Percentiles rank a stretch among this genome's conserved stretches.
Evolutionary conservation across 2,797 vertebrate species (phyloP).

Genomic region (Phyllotis vaccarum): DNA sequence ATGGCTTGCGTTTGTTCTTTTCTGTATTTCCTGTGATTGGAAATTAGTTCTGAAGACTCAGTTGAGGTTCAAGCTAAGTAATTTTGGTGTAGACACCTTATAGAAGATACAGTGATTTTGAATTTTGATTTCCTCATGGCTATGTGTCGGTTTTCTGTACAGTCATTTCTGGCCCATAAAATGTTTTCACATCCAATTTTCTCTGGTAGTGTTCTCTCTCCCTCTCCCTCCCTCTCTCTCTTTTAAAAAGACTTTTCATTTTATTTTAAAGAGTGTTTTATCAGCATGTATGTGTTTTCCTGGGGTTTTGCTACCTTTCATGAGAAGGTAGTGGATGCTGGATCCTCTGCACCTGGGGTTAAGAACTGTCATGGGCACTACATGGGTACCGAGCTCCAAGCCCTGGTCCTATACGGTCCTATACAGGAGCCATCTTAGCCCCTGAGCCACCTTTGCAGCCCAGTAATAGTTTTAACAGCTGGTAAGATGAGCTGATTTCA

Average conservation of each 20-base stretch:
- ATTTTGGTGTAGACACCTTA: neutral
- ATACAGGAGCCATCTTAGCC: too few species aligned
- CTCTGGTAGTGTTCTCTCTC: neutral
- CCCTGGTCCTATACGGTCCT: too few species aligned
- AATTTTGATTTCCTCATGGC: neutral
- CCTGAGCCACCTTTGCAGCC: neutral
- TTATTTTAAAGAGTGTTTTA: neutral
- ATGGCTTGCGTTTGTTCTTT: neutral
- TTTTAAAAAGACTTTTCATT: too few species aligned
- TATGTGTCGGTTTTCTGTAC: constrained; percentile 32
- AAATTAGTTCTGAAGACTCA: constrained; percentile 38
- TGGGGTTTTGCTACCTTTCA: too few species aligned
- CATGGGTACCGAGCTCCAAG: neutral
- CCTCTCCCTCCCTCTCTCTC: too few species aligned
- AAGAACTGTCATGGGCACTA: too few species aligned
- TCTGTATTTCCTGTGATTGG: constrained; percentile 48
- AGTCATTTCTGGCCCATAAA: constrained; percentile 39
- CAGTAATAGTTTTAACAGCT: neutral
- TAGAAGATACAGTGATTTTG: constrained; percentile 13
- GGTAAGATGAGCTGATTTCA: neutral
- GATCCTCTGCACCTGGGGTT: neutral
- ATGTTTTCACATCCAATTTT: neutral
- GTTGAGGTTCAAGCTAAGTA: constrained; percentile 31
- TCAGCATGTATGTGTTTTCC: neutral
- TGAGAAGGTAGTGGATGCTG: neutral